Percentiles rank a stretch among this genome's conserved stretches.
Evolutionary conservation across 2,797 vertebrate genomes (phyloP).

Genomic region (Pangasius sanitwongsei): DNA sequence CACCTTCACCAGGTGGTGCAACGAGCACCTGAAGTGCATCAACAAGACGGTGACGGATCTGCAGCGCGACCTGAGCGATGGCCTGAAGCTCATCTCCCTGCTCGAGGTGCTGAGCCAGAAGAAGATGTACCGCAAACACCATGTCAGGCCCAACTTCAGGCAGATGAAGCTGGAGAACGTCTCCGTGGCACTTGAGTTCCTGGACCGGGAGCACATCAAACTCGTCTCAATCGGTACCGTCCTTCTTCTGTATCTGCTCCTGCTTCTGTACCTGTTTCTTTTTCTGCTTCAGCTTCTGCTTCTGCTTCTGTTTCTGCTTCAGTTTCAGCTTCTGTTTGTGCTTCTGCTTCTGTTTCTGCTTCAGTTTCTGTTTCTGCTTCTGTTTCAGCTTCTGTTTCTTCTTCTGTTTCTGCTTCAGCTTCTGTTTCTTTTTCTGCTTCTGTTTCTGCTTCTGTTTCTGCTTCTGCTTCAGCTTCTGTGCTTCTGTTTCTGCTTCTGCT

Average conservation of each 20-base stretch:
- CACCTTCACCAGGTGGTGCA: slow-evolving; percentile 97
- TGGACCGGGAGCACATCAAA: slow-evolving; percentile 92
- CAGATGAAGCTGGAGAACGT: slow-evolving; percentile 98
- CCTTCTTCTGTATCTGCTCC: not conserved
- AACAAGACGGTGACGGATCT: slow-evolving; percentile 88
- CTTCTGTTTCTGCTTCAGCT: too few relatives aligned
- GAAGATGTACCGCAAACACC: slow-evolving; percentile 94
- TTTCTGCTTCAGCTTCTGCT: too few relatives aligned
- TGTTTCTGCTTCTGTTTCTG: too few relatives aligned
- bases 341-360: too few relatives aligned
- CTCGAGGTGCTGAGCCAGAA: slow-evolving; percentile 96
- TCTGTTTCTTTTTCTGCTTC: too few relatives aligned
- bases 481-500: too few relatives aligned
- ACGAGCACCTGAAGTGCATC: slow-evolving; percentile 93
- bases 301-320: too few relatives aligned
- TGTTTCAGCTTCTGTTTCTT: too few relatives aligned
- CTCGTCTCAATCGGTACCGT: slow-evolving; percentile 88
- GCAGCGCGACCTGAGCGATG: slow-evolving; percentile 89
- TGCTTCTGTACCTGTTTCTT: too few relatives aligned
- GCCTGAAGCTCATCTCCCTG: slow-evolving; percentile 89
- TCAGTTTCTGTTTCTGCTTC: too few relatives aligned
- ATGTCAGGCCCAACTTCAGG: slow-evolving; percentile 90
- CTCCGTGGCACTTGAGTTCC: slow-evolving; percentile 92
- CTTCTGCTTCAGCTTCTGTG: too few relatives aligned
- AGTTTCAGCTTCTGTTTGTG: too few relatives aligned